Conservation (phyloP, 2,888 invertebrate genomes). For the Troides helena region DNA sequence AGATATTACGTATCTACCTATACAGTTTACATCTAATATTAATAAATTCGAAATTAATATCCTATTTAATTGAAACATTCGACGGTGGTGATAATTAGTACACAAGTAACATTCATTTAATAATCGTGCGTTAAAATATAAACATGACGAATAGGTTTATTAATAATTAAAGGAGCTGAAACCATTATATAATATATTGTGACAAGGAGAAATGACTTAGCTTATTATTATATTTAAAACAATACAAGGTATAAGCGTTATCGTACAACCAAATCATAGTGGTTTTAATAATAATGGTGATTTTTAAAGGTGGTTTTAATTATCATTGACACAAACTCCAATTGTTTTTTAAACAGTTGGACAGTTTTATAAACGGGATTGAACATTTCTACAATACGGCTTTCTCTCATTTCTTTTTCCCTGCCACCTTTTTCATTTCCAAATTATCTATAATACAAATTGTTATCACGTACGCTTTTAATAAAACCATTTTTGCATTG, state of each 20-base stretch:
- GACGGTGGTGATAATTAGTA: constrained; percentile 30
- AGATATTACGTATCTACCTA: constrained; percentile 45
- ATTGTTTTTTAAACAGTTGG: neutral
- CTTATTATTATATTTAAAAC: neutral
- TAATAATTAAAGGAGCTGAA: constrained; percentile 21
- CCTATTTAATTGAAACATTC: constrained; percentile 45
- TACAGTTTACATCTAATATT: constrained; percentile 64
- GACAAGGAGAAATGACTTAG: neutral
- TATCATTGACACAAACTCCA: neutral
- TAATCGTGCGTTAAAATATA: constrained; percentile 29
- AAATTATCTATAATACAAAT: too few species aligned
- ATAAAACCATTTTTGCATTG: neutral
- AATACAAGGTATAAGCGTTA: neutral
- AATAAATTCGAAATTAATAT: constrained; percentile 74
- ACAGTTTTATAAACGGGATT: neutral
- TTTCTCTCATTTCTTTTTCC: neutral
- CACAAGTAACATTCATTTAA: constrained; percentile 19
- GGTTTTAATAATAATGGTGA: neutral
- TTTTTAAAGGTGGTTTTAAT: neutral
- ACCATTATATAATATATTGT: neutral
- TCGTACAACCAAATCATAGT: neutral
- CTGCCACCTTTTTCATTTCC: too few species aligned
- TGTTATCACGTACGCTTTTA: neutral
- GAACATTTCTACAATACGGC: neutral
- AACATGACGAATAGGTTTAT: constrained; percentile 6